Conservation (phyloP, 1,140 invertebrate species). For the Ptiloglossa arizonensis region DNA sequence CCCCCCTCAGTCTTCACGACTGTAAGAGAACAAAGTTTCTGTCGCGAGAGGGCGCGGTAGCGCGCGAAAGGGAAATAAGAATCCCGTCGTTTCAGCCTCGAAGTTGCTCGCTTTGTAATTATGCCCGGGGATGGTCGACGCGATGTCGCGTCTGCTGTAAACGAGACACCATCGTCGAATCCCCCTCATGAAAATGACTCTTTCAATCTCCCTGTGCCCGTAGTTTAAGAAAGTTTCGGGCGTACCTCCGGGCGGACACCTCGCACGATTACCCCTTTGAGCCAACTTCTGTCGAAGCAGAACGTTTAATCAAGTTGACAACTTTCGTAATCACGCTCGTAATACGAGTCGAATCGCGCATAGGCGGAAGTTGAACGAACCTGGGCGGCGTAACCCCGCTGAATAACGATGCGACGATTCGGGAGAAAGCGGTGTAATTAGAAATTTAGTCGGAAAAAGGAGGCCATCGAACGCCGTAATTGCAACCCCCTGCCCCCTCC, state of each 20-base stretch:
- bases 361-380: conserved; percentile 47
- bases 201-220: conserved; percentile 48
- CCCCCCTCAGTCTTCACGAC: neutral
- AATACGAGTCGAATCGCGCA: conserved; percentile 53
- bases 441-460: conserved; percentile 27
- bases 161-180: conserved; percentile 42
- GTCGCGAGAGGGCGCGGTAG: too few species aligned
- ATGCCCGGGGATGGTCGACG: neutral
- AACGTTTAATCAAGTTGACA: conserved; percentile 70
- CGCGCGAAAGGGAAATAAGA: neutral
- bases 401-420: conserved; percentile 55
- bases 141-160: neutral
- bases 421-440: conserved; percentile 37
- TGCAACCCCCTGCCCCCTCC: too few species aligned
- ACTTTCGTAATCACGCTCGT: conserved; percentile 68
- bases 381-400: conserved; percentile 11
- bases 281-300: conserved; percentile 62
- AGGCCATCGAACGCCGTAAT: neutral
- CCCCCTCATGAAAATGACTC: conserved; percentile 48
- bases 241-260: conserved; percentile 61
- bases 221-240: conserved; percentile 63
- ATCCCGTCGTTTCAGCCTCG: neutral
- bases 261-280: conserved; percentile 69
- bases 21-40: neutral
- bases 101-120: conserved; percentile 49